phyloP scores from a whole-genome alignment of 2,113 vertebrate species.

The Anarhynchus alexandrinus region DNA sequence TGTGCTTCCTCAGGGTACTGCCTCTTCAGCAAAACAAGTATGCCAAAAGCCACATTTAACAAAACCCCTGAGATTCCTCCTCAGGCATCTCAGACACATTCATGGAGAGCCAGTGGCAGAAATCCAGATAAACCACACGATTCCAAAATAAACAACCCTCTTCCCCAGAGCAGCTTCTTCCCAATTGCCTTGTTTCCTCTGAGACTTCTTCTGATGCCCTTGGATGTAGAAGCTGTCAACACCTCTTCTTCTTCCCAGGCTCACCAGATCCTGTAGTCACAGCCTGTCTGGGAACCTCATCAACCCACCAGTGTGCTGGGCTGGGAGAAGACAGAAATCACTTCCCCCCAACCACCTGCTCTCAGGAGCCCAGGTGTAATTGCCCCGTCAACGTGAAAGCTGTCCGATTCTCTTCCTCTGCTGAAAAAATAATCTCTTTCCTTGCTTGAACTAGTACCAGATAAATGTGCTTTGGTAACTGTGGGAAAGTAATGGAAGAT shows the following conservation, averaged over 20 bases:
- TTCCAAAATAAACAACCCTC: not conserved
- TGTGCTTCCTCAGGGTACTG: not conserved
- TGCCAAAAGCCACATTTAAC: not conserved
- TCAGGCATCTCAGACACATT: not conserved
- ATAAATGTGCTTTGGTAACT: not conserved
- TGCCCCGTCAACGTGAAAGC: not conserved
- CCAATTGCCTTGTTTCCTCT: not conserved
- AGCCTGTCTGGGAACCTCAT: not conserved
- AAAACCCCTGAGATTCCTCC: not conserved
- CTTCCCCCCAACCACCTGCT: not conserved
- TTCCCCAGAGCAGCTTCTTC: not conserved
- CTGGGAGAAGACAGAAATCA: not conserved
- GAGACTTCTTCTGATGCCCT: not conserved
- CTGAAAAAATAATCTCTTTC: not conserved
- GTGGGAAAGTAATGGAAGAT: not conserved
- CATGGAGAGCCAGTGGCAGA: not conserved
- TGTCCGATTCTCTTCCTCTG: not conserved
- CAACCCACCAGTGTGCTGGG: not conserved
- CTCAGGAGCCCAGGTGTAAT: not conserved
- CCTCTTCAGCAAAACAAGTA: not conserved
- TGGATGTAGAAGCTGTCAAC: not conserved
- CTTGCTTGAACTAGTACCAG: not conserved
- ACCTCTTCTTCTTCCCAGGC: not conserved
- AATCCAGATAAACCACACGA: not conserved
- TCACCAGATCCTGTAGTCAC: not conserved